Conservation (phyloP, 53 echinoderm and acorn worm genomes). For the Paelopatides confundens region DNA sequence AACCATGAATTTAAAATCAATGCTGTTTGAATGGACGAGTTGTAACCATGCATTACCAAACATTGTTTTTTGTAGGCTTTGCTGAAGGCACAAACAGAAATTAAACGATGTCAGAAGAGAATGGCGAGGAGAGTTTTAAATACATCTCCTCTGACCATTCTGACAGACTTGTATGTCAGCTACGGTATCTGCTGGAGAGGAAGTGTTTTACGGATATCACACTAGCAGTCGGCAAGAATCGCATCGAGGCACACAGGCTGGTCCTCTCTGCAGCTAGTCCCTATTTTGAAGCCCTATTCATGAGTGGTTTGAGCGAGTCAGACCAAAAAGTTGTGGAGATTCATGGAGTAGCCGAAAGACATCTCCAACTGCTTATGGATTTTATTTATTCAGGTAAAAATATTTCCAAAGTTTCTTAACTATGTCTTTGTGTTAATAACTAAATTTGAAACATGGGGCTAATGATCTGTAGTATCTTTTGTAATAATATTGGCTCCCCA, state of each 20-base stretch:
- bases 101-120: constrained; percentile 6
- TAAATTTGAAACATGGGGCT: too few relatives aligned
- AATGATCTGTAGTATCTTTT: too few relatives aligned
- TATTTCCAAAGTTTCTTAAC: too few relatives aligned
- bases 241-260: constrained; percentile 74
- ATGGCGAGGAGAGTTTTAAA: background rate
- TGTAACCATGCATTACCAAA: too few relatives aligned
- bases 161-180: constrained; percentile 4
- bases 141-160: constrained; percentile 10
- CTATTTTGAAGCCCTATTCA: constrained; percentile 88
- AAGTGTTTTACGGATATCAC: constrained; percentile 58
- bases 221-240: constrained; percentile 64
- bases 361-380: constrained; percentile 69
- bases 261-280: constrained; percentile 88
- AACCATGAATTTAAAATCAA: too few relatives aligned
- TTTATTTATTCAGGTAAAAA: constrained; percentile 89
- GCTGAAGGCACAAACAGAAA: too few relatives aligned
- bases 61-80: too few relatives aligned
- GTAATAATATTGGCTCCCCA: too few relatives aligned
- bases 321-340: constrained; percentile 76
- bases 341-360: constrained; percentile 64
- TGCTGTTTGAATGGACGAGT: too few relatives aligned
- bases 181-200: constrained; percentile 34
- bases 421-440: too few relatives aligned
- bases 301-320: constrained; percentile 75